phyloP scores from a whole-genome alignment of 2,888 invertebrate species.

The Papilio demoleus region DNA sequence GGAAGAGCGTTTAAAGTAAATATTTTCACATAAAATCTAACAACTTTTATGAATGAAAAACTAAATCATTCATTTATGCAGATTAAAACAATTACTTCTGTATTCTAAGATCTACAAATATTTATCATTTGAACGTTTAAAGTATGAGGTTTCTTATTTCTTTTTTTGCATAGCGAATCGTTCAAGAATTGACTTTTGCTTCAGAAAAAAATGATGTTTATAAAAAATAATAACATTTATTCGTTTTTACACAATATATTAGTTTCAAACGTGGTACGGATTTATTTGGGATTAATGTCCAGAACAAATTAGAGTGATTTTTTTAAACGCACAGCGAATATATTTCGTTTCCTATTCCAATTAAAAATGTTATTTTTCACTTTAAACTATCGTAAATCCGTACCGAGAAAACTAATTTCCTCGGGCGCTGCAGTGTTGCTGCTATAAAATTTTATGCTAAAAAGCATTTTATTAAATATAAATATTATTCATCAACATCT shows the following conservation, averaged over 20 bases:
- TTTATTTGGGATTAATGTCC: neutral
- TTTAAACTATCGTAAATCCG: conserved; percentile 15
- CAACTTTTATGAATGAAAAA: neutral
- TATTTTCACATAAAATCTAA: no score
- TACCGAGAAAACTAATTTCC: conserved; percentile 22
- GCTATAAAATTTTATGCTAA: conserved; percentile 32
- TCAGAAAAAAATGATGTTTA: neutral
- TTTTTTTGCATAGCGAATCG: neutral
- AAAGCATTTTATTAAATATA: conserved; percentile 37
- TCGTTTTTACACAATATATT: neutral
- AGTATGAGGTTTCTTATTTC: neutral
- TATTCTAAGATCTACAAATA: neutral
- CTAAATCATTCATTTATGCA: conserved; percentile 8
- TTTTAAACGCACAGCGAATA: neutral
- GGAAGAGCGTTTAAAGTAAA: no score
- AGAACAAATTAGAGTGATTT: neutral
- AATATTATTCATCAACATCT: conserved; percentile 11
- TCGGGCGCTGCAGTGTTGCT: conserved; percentile 24
- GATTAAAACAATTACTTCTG: neutral
- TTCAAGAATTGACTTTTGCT: neutral
- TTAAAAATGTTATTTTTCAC: conserved; percentile 18
- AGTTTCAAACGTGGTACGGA: neutral
- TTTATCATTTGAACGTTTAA: neutral
- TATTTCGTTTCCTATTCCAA: neutral
- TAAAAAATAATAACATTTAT: neutral